Percentiles rank a stretch among this genome's conserved stretches.
Evolutionary conservation across 2,113 vertebrate genomes (phyloP).

Genomic region (Xenopus borealis): DNA sequence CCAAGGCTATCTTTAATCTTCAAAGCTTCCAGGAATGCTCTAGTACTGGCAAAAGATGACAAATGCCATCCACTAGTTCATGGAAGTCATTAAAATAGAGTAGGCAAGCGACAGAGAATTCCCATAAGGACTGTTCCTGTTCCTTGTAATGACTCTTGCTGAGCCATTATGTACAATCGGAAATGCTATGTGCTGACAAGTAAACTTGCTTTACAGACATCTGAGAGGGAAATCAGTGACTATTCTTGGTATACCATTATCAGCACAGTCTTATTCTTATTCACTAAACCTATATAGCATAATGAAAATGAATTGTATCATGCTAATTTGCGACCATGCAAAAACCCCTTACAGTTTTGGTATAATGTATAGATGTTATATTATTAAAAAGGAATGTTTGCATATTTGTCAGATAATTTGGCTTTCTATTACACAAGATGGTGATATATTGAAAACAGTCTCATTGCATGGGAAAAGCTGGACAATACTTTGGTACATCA

Average conservation of each 20-base stretch:
- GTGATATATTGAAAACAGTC: too few species aligned
- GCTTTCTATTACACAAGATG: too few species aligned
- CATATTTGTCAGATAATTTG: too few species aligned
- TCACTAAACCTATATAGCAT: too few species aligned
- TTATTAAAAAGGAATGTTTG: too few species aligned
- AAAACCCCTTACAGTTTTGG: too few species aligned
- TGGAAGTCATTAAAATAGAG: conserved; percentile 43
- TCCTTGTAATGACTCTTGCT: conserved; percentile 33
- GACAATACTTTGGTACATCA: too few species aligned
- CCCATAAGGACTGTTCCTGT: conserved; percentile 33
- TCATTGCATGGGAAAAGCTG: too few species aligned
- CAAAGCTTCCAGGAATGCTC: conserved; percentile 23
- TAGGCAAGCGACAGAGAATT: conserved; percentile 28
- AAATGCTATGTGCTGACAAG: conserved; percentile 24
- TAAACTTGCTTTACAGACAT: conserved; percentile 16
- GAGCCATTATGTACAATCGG: conserved; percentile 33
- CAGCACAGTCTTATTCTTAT: too few species aligned
- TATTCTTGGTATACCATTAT: background rate
- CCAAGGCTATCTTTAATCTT: conserved; percentile 25
- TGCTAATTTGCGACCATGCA: too few species aligned
- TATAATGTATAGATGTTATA: too few species aligned
- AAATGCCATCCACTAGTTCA: conserved; percentile 31
- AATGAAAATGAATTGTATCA: too few species aligned
- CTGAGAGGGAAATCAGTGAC: conserved; percentile 2
- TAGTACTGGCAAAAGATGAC: conserved; percentile 35